These are phyloP conservation scores for Todiramphus saurophagus DNA, from an alignment of 2,113 vertebrate genomes.

Conservation along the genomic window DNA sequence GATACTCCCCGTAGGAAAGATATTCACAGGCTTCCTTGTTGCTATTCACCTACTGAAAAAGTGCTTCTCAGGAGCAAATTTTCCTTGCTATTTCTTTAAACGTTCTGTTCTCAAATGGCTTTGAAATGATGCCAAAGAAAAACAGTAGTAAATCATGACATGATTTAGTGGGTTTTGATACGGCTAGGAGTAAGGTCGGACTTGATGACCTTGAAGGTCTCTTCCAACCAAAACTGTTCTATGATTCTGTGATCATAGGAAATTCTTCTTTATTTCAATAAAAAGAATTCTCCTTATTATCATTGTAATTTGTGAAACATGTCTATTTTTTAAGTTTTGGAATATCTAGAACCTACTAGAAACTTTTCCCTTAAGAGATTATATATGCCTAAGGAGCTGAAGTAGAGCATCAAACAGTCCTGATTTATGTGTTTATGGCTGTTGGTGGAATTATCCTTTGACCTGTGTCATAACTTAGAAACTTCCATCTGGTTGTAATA, in stretches of 20 bases:
- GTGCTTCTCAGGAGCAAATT: not conserved
- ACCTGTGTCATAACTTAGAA: not conserved
- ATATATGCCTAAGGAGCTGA: not conserved
- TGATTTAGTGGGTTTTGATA: too few relatives aligned
- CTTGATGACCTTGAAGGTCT: too few relatives aligned
- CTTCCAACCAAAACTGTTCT: too few relatives aligned
- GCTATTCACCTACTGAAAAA: not conserved
- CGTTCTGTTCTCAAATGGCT: not conserved
- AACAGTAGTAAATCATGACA: not conserved
- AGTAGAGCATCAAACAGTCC: not conserved
- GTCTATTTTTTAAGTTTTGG: not conserved
- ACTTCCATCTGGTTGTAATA: not conserved
- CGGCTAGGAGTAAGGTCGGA: too few relatives aligned
- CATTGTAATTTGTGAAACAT: not conserved
- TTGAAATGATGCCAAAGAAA: not conserved
- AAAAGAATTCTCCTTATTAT: not conserved
- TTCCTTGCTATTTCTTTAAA: not conserved
- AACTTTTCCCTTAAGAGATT: not conserved
- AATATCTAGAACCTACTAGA: not conserved
- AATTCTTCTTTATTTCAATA: not conserved
- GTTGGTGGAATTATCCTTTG: not conserved
- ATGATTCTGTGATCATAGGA: not conserved
- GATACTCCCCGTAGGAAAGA: not conserved
- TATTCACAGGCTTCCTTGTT: not conserved
- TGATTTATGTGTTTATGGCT: not conserved